Percentiles rank a stretch among this genome's conserved stretches.
Conservation (phyloP, 2,888 invertebrate species). For the Stramonita haemastoma region DNA sequence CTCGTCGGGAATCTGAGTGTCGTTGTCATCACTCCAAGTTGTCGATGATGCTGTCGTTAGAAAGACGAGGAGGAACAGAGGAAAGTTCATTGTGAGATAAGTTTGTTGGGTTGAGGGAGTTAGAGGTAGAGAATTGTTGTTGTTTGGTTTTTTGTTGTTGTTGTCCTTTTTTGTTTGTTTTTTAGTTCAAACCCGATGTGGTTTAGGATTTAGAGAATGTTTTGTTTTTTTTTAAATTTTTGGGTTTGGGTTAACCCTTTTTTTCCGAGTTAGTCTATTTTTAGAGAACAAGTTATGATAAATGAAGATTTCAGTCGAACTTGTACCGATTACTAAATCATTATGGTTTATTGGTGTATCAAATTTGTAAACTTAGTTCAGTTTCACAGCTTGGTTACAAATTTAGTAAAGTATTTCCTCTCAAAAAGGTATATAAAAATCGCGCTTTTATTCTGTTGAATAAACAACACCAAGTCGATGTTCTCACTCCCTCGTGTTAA, state of each 20-base stretch:
- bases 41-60: conserved; percentile 13
- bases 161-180: neutral
- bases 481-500: too few species aligned
- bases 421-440: too few species aligned
- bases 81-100: neutral
- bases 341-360: too few species aligned
- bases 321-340: too few species aligned
- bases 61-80: conserved; percentile 1
- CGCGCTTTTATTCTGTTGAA: too few species aligned
- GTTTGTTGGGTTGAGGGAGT: neutral
- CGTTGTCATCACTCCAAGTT: neutral
- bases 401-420: too few species aligned
- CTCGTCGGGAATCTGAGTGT: conserved; percentile 74
- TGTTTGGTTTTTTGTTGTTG: neutral
- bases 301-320: neutral
- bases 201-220: neutral
- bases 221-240: neutral
- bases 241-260: too few species aligned
- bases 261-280: neutral
- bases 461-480: too few species aligned
- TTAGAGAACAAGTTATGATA: neutral
- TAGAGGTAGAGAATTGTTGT: neutral
- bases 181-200: neutral
- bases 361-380: too few species aligned
- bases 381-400: too few species aligned